phyloP scores from a whole-genome alignment of 2,797 vertebrate species.

The Myiotriccus ornatus region DNA sequence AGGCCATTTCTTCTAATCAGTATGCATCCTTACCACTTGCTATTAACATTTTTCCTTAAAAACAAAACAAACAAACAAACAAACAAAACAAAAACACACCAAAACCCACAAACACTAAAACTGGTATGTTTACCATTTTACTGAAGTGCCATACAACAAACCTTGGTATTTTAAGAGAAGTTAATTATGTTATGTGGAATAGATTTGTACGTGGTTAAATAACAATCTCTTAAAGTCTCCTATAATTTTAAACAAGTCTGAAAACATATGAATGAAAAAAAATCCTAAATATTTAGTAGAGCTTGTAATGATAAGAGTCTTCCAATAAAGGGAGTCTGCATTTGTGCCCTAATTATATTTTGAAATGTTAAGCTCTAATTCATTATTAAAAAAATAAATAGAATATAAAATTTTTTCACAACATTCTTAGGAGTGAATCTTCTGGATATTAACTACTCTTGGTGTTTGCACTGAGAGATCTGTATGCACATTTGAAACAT shows the following conservation, averaged over 20 bases:
- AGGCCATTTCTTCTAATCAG: slow-evolving; percentile 20
- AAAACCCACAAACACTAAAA: background rate
- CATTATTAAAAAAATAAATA: background rate
- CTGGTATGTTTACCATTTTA: background rate
- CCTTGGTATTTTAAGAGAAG: background rate
- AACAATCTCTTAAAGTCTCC: background rate
- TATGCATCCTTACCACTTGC: background rate
- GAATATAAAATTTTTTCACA: background rate
- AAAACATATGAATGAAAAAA: background rate
- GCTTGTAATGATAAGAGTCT: background rate
- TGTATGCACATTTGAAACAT: background rate
- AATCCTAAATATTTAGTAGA: background rate
- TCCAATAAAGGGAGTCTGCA: background rate
- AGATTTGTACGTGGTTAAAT: background rate
- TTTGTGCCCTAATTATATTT: background rate
- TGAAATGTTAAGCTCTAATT: background rate
- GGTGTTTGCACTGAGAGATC: background rate
- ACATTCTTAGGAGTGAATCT: background rate
- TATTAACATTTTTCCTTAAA: background rate
- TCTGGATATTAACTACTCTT: background rate
- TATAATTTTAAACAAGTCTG: background rate
- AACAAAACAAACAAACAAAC: background rate
- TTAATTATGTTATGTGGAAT: background rate
- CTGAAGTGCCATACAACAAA: background rate
- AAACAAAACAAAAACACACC: too few species aligned